phyloP scores from a whole-genome alignment of 2,888 invertebrate genomes.

The Anodontia alba region DNA sequence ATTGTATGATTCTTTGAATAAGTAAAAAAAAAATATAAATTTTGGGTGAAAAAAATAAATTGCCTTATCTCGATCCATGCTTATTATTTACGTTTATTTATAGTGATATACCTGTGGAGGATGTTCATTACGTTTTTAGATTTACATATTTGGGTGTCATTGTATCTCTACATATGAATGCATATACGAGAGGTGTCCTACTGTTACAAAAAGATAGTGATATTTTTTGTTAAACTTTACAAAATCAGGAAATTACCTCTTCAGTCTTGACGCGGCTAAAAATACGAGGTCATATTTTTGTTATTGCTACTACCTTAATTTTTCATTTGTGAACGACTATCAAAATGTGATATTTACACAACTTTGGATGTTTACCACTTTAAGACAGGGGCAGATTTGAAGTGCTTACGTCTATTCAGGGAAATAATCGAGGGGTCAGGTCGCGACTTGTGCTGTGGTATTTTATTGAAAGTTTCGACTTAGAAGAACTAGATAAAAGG shows the following conservation, averaged over 20 bases:
- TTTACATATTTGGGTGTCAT: not conserved
- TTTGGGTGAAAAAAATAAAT: no score
- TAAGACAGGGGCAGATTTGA: slow-evolving; percentile 12
- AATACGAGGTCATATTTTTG: not conserved
- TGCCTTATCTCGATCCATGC: no score
- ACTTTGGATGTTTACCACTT: slow-evolving; percentile 3
- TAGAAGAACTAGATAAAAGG: slow-evolving; percentile 4
- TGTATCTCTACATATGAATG: not conserved
- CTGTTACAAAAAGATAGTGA: not conserved
- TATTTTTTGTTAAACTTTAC: slow-evolving; percentile 1
- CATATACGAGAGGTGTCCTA: not conserved
- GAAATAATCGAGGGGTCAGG: slow-evolving; percentile 13
- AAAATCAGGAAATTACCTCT: slow-evolving; percentile 1
- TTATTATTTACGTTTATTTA: no score
- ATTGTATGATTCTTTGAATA: no score
- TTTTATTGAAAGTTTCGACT: slow-evolving; percentile 13
- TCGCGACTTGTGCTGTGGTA: slow-evolving; percentile 5
- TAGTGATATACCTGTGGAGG: not conserved
- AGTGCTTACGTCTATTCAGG: slow-evolving; percentile 9
- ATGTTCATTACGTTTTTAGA: not conserved
- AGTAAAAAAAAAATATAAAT: no score
- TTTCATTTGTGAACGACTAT: not conserved
- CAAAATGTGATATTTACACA: slow-evolving; percentile 3
- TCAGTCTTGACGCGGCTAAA: not conserved
- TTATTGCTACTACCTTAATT: not conserved